Base-by-base conservation (phyloP, 2,797 vertebrate species). In the Cossypha heuglini region DNA sequence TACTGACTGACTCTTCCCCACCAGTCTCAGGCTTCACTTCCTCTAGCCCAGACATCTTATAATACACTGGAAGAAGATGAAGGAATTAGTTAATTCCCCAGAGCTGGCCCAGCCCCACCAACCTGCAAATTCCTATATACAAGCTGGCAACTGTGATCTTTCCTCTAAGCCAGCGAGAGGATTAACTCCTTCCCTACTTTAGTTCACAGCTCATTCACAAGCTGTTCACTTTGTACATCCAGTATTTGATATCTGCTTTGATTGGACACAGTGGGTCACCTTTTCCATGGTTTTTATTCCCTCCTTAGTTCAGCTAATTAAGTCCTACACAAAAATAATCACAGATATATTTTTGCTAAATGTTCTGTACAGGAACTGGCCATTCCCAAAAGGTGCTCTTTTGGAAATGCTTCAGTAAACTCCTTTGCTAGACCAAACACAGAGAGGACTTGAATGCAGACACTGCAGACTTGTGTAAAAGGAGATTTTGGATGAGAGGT, bases 81-180 rank as follows among this genome's bases (percentile, higher is more conserved):
- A 96, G 94, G 93, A 96, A 96, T 96, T 96, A 94, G 92, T 94
- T 96, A 96, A 97, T 96, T 97, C 95, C 93, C 93, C 84, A 91
- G 93, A 97, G 91, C 93, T 93, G 89, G 86, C 84, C 92, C 92
- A 93, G 78, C 84, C 95, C 94, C 92, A 89, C 95, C 84, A 96
- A 97, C 95, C 96, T 96, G 92, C 75, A 95, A 91, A 97, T 96
- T 96, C 94, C 92, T 95, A 71, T 92, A 92, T 87, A 92, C 66
- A 96, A 93, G 88, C 95, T 96, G 93, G 92, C 94, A 96, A 96
- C 92, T 94, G 84, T 89, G 92, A 96, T 96, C 92, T 95, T 96
- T 94, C 92, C 86, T 93, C 78, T 96, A 97, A 96, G 94, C 93
- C 86, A 96, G 80, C 4, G 78, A 93, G 86, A 94, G 93, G 94